A percentile compares a stretch with the other conserved stretches of the same genome.
Conservation (phyloP, 2,797 vertebrate genomes). For the Xenopus petersii region DNA sequence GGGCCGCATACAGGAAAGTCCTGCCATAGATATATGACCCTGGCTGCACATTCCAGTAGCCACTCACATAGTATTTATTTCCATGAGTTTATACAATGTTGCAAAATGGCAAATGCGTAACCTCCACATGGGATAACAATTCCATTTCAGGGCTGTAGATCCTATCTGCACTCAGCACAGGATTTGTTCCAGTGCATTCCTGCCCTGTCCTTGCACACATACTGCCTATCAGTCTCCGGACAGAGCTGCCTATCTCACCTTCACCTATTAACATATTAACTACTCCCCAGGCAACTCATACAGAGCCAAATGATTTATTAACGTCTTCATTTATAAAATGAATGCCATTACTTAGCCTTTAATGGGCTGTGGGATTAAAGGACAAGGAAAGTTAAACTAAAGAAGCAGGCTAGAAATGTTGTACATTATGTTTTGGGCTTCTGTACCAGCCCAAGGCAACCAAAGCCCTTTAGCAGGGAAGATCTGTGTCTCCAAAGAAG, state of each 20-base stretch:
- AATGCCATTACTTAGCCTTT: background rate
- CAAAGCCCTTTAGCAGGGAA: too few species aligned
- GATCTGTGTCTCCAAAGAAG: too few species aligned
- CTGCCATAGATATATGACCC: background rate
- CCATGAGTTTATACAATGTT: conserved; percentile 4
- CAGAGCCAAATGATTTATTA: conserved; percentile 24
- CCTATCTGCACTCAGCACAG: background rate
- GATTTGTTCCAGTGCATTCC: conserved; percentile 12
- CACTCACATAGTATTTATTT: background rate
- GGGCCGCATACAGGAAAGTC: too few species aligned
- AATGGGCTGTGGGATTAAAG: too few species aligned
- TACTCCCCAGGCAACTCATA: background rate
- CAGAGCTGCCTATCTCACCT: conserved; percentile 14
- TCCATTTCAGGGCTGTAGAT: background rate
- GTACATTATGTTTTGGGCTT: too few species aligned
- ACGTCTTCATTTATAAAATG: background rate
- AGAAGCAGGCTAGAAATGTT: too few species aligned
- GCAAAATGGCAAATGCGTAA: background rate
- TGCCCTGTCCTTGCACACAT: conserved; percentile 31
- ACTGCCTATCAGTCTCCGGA: conserved; percentile 16
- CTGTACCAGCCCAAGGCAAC: too few species aligned
- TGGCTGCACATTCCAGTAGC: background rate
- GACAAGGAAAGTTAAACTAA: too few species aligned
- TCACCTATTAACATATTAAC: conserved; percentile 44
- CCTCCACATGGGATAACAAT: background rate